Conservation (phyloP, 1,140 invertebrate species). For the Drosophila arawakana region DNA sequence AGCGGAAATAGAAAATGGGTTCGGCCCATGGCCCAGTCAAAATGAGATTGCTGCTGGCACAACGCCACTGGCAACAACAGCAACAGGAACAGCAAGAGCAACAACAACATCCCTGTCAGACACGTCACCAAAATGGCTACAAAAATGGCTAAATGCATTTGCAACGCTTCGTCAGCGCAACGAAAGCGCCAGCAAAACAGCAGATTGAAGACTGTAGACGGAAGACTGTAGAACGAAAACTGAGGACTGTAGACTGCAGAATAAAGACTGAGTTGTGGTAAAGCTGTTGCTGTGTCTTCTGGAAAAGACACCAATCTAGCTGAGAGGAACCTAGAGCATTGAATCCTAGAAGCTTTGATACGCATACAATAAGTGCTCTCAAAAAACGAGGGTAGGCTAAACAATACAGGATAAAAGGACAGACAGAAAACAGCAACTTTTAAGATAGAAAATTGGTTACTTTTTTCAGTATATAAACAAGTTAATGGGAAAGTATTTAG, state of each 20-base stretch:
- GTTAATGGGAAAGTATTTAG: too few relatives aligned
- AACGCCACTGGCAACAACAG: slow-evolving; percentile 35
- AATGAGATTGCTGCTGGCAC: slow-evolving; percentile 46
- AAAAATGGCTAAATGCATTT: slow-evolving; percentile 72
- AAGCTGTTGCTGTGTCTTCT: slow-evolving; percentile 2
- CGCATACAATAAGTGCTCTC: slow-evolving; percentile 7
- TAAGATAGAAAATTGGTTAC: too few relatives aligned
- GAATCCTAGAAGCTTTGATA: background rate
- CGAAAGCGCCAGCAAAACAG: slow-evolving; percentile 28
- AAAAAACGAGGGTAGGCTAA: slow-evolving; percentile 1
- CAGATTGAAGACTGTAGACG: slow-evolving; percentile 2
- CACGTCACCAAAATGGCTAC: slow-evolving; percentile 63
- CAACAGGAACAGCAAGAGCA: slow-evolving; percentile 27
- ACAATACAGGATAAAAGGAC: background rate
- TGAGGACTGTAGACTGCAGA: slow-evolving; percentile 1
- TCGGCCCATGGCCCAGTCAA: slow-evolving; percentile 50
- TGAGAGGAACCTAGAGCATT: slow-evolving; percentile 1
- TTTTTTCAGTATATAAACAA: too few relatives aligned
- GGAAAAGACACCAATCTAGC: slow-evolving; percentile 1
- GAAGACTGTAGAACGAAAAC: background rate
- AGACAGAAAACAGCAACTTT: too few relatives aligned
- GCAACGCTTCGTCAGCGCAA: slow-evolving; percentile 55
- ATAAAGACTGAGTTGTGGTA: background rate
- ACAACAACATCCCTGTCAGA: slow-evolving; percentile 44
- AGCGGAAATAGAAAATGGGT: slow-evolving; percentile 79